Evolutionary conservation across 2,113 vertebrate species (phyloP), one percentile per base, ranked within the genome.

Genomic region (Arizona elegans): DNA sequence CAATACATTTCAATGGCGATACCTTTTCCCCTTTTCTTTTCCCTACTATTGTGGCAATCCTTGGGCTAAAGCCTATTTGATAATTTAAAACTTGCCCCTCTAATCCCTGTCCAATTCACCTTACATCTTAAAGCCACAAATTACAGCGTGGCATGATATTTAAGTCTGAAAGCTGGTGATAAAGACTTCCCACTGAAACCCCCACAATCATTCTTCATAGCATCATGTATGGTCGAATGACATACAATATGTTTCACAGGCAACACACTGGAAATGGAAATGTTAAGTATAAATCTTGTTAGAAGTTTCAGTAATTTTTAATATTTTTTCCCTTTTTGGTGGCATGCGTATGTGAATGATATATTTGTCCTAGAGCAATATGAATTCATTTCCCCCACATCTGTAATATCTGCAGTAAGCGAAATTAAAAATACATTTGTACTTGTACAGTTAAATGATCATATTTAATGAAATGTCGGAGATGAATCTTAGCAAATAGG

Each of bases 401-500:
- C 97, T 97, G 97, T 98, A 98, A 98, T 98, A 98, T 98, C 98
- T 98, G 97, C 97, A 96, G 98, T 98, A 98, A 98, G 97, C 97
- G 97, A 98, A 98, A 98, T 98, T 98, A 98, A 98, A 98, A 98
- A 98, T 98, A 97, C 97, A 98, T 98, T 98, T 98, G 98, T 98
- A 98, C 98, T 98, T 98, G 98, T 98, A 98, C 98, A 98, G 98
- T 98, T 98, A 98, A 98, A 98, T 98, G 98, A 98, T 98, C 98
- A 98, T 98, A 98, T 98, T 98, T 98, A 98, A 98, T 98, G 98
- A 98, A 98, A 98, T 98, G 98, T 98, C 97, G 98, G 97, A 98
- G 98, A 98, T 97, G 98, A 98, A 98, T 98, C 98, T 98, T 97
- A 97, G 97, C 97, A 98, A 98, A 98, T 96, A 98, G 97, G 97